These are phyloP conservation scores for Bombus confusus DNA, from an alignment of 1,140 invertebrate genomes.

Conservation along the genomic window DNA sequence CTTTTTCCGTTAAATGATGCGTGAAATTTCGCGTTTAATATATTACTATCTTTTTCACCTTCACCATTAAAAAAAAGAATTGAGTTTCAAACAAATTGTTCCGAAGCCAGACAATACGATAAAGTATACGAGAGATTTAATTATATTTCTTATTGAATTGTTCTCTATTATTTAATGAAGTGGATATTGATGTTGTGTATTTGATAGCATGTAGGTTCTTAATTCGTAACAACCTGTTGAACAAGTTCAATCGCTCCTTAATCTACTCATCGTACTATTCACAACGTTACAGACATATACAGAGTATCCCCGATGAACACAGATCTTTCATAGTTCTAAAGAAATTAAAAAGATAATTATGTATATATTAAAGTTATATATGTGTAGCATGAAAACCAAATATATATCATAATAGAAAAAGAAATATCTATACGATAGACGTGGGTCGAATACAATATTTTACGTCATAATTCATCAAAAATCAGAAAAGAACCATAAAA, in stretches of 20 bases:
- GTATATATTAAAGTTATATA: neutral
- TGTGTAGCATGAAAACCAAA: neutral
- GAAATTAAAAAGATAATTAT: neutral
- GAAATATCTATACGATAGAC: neutral
- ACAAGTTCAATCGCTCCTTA: slow-evolving; percentile 5
- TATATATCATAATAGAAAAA: neutral
- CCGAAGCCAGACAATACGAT: neutral
- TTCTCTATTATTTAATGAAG: neutral
- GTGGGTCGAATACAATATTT: neutral
- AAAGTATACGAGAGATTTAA: neutral
- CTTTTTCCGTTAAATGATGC: neutral
- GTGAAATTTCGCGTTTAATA: neutral
- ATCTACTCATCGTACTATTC: slow-evolving; percentile 1
- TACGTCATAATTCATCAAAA: neutral
- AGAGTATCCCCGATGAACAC: neutral
- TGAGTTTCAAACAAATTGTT: neutral
- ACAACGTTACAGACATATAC: neutral
- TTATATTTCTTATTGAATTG: neutral
- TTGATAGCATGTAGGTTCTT: neutral
- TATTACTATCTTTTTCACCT: neutral
- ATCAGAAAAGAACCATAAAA: neutral
- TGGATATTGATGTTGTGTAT: neutral
- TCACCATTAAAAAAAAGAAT: neutral
- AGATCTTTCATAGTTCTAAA: neutral
- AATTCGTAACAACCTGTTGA: neutral